These are phyloP conservation scores for Scaeva pyrastri DNA, from an alignment of 2,888 invertebrate genomes.

Conservation along the genomic window DNA sequence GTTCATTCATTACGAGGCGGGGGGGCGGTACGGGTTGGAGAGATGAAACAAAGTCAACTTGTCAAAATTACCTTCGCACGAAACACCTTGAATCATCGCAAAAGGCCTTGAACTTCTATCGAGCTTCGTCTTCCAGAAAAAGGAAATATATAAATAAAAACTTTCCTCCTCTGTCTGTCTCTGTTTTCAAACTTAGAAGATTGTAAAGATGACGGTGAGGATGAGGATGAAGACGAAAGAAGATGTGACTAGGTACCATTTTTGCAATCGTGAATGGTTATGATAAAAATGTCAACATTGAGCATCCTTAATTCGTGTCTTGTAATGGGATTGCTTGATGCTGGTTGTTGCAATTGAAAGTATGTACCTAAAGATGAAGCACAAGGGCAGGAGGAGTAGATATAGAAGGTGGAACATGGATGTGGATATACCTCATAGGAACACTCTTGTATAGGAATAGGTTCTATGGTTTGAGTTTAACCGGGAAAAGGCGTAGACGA, in stretches of 20 bases:
- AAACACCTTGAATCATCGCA: neutral
- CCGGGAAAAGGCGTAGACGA: slow-evolving; percentile 48
- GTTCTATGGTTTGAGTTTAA: neutral
- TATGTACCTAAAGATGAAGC: slow-evolving; percentile 59
- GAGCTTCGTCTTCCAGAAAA: neutral
- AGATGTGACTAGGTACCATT: slow-evolving; percentile 48
- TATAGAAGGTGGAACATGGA: slow-evolving; percentile 12
- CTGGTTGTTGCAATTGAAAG: slow-evolving; percentile 54
- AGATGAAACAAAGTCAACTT: slow-evolving; percentile 38
- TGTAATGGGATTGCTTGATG: slow-evolving; percentile 21
- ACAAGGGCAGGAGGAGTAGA: too few species aligned
- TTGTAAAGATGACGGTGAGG: too few species aligned
- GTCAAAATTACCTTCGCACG: slow-evolving; percentile 16
- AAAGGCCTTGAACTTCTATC: slow-evolving; percentile 61
- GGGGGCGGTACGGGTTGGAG: too few species aligned
- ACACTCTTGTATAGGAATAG: neutral
- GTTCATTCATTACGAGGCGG: slow-evolving; percentile 14
- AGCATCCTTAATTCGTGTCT: slow-evolving; percentile 71
- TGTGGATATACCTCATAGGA: neutral
- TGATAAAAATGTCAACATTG: slow-evolving; percentile 69
- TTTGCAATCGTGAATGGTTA: slow-evolving; percentile 48
- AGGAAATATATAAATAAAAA: slow-evolving; percentile 3
- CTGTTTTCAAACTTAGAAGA: slow-evolving; percentile 9
- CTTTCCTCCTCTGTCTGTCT: slow-evolving; percentile 28
- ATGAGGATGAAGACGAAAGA: neutral